Evolutionary conservation across 2,888 invertebrate species (phyloP).

Genomic region (Drosophila quinaria): DNA sequence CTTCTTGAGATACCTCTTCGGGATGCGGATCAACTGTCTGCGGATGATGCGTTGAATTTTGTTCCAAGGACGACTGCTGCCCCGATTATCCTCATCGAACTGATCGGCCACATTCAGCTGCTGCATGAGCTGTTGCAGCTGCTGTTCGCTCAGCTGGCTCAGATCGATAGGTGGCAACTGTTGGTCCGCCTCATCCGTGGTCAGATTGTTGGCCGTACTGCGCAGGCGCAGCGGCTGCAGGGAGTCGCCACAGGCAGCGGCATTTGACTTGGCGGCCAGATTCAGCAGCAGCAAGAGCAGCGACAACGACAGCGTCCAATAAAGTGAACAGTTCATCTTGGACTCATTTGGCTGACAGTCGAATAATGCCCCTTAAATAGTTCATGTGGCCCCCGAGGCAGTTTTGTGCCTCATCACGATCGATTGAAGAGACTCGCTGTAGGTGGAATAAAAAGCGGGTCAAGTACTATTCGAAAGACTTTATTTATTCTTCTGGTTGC

Average conservation of each 20-base stretch:
- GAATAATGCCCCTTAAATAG: conserved; percentile 42
- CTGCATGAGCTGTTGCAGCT: conserved; percentile 54
- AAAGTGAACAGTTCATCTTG: conserved; percentile 23
- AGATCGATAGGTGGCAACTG: conserved; percentile 54
- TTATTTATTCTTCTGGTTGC: conserved; percentile 52
- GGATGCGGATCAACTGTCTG: conserved; percentile 68
- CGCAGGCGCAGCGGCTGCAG: conserved; percentile 31
- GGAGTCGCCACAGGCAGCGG: conserved; percentile 20
- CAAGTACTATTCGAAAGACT: conserved; percentile 52
- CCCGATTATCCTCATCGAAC: conserved; percentile 55
- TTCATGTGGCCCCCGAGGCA: conserved; percentile 1
- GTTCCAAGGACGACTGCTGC: conserved; percentile 69
- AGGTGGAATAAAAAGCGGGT: conserved; percentile 35
- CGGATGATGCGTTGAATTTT: conserved; percentile 66
- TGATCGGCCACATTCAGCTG: conserved; percentile 34
- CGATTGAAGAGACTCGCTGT: neutral
- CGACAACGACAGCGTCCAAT: conserved; percentile 6
- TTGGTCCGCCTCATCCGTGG: neutral
- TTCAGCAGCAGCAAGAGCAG: conserved; percentile 20
- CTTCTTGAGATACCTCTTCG: conserved; percentile 67
- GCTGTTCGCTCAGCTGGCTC: conserved; percentile 47
- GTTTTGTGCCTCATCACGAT: conserved; percentile 9
- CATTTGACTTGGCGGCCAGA: neutral
- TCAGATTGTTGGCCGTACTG: conserved; percentile 4
- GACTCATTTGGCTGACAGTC: neutral